Percentiles rank a stretch among this genome's conserved stretches.
Conservation (phyloP, 2,113 vertebrate species). For the Charina bottae region DNA sequence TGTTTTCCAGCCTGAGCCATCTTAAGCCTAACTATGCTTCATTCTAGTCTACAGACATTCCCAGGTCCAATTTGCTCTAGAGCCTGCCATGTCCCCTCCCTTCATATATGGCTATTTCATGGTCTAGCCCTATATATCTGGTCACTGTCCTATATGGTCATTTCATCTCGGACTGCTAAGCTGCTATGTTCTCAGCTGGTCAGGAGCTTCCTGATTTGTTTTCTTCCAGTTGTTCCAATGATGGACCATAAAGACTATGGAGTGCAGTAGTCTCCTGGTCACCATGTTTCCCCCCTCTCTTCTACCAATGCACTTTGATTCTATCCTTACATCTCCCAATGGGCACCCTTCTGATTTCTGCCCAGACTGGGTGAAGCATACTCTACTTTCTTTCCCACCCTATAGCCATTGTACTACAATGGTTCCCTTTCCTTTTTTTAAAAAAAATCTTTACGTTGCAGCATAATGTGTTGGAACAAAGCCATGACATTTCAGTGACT, state of each 20-base stretch:
- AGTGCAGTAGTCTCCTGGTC: neutral
- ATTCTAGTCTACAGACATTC: neutral
- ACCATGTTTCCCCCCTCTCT: neutral
- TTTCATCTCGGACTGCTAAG: neutral
- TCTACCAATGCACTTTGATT: neutral
- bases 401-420: too few relatives aligned
- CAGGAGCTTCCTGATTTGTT: neutral
- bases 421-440: too few relatives aligned
- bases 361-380: neutral
- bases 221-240: neutral
- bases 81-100: neutral
- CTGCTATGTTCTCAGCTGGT: neutral
- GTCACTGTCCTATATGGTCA: neutral
- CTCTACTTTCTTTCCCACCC: neutral
- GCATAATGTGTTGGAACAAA: too few relatives aligned
- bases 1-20: neutral
- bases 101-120: neutral
- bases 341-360: neutral
- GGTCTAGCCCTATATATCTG: neutral
- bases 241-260: neutral
- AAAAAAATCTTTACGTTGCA: too few relatives aligned
- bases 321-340: neutral
- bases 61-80: neutral
- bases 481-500: too few relatives aligned
- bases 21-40: neutral